These are phyloP conservation scores for Pedicia rivosa DNA, from an alignment of 2,888 invertebrate species.

Conservation along the genomic window DNA sequence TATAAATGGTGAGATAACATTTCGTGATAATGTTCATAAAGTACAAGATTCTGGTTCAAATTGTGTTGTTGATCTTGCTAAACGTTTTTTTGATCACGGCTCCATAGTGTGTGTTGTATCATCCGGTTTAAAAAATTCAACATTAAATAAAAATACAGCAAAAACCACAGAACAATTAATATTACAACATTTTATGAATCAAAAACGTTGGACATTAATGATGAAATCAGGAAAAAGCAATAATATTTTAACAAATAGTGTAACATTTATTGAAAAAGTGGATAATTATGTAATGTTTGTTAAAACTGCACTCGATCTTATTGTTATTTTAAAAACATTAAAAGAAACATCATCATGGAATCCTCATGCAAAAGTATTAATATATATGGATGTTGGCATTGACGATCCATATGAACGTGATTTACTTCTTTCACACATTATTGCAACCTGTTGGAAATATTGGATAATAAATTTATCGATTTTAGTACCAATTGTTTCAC, in stretches of 20 bases:
- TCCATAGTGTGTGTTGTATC: slow-evolving; percentile 5
- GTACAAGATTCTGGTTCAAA: slow-evolving; percentile 5
- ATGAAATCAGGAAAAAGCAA: background rate
- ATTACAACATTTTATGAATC: slow-evolving; percentile 3
- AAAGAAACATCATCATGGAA: slow-evolving; percentile 4
- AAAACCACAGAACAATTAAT: slow-evolving; percentile 3
- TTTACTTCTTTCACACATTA: too few species aligned
- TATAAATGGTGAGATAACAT: too few species aligned
- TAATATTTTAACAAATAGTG: background rate
- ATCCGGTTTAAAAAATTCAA: background rate
- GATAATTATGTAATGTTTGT: slow-evolving; percentile 5
- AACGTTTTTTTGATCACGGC: background rate
- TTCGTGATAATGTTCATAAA: too few species aligned
- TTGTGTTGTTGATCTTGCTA: slow-evolving; percentile 2
- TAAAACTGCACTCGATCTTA: background rate
- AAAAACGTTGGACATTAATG: slow-evolving; percentile 4
- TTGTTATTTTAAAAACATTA: background rate
- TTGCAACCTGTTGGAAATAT: slow-evolving; percentile 4
- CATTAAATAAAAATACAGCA: background rate
- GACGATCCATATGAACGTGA: too few species aligned
- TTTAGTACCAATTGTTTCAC: background rate
- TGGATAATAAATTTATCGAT: slow-evolving; percentile 1
- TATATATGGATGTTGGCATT: slow-evolving; percentile 3
- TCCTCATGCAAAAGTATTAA: slow-evolving; percentile 4
- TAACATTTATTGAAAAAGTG: slow-evolving; percentile 3